These are phyloP conservation scores for Schizopygopsis malacanthus DNA, from an alignment of 2,797 vertebrate species.

Conservation along the genomic window DNA sequence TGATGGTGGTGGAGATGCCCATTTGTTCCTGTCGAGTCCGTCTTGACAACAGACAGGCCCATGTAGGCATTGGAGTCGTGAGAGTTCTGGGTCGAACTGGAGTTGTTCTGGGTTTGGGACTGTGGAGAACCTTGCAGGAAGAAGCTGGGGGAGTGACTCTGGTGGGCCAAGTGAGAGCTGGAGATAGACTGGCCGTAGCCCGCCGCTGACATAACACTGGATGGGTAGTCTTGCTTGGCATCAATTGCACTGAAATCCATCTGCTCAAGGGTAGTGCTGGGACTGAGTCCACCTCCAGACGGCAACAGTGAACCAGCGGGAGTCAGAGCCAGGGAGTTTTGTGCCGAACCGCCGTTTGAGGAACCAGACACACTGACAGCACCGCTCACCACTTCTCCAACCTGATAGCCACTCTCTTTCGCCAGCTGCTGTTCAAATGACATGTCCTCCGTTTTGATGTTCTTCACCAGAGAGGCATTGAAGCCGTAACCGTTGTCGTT, in stretches of 20 bases:
- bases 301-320: conserved; percentile 90
- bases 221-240: conserved; percentile 93
- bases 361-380: conserved; percentile 77
- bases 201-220: conserved; percentile 85
- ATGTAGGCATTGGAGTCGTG: conserved; percentile 73
- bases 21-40: conserved; percentile 73
- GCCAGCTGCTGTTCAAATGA: conserved; percentile 91
- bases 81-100: conserved; percentile 71
- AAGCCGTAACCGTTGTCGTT: conserved; percentile 77
- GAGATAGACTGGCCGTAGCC: conserved; percentile 85
- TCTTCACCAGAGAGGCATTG: conserved; percentile 85
- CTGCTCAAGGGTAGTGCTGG: conserved; percentile 97
- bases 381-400: conserved; percentile 77
- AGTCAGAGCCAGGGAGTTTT: conserved; percentile 85
- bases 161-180: conserved; percentile 88
- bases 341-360: conserved; percentile 78
- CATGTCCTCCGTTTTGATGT: conserved; percentile 92
- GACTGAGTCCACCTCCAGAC: conserved; percentile 95
- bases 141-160: conserved; percentile 90
- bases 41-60: conserved; percentile 70
- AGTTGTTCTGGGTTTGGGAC: conserved; percentile 75
- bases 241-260: conserved; percentile 99
- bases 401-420: conserved; percentile 79
- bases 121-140: conserved; percentile 92
- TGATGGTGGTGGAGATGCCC: conserved; percentile 73